Conservation (phyloP, 2,797 vertebrate genomes). For the Anomalospiza imberbis region DNA sequence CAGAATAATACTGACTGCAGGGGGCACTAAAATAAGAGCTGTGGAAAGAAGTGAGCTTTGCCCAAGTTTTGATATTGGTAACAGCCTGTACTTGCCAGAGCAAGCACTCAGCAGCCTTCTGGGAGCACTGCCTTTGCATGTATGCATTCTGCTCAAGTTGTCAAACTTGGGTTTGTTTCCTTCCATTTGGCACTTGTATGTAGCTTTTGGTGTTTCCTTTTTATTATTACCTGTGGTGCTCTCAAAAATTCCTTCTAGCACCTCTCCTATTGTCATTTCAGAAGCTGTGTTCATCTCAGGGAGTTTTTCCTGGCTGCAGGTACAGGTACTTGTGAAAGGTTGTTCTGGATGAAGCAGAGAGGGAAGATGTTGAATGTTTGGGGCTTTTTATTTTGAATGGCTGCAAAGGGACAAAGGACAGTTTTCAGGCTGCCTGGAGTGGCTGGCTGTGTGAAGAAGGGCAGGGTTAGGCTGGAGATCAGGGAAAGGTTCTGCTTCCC, state of each 20-base stretch:
- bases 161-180: background rate
- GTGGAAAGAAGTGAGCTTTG: background rate
- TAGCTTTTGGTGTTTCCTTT: background rate
- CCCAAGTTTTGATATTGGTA: background rate
- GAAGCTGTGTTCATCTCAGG: background rate
- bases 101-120: background rate
- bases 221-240: background rate
- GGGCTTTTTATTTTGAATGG: background rate
- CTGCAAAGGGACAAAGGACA: background rate
- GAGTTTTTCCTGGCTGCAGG: background rate
- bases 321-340: background rate
- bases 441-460: background rate
- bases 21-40: background rate
- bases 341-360: background rate
- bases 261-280: background rate
- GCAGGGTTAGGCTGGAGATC: fast-evolving
- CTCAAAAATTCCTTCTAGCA: background rate
- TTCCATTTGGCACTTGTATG: background rate
- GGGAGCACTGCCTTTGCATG: background rate
- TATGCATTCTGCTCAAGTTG: background rate
- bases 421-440: background rate
- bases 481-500: background rate
- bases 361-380: background rate
- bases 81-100: background rate
- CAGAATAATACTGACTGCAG: background rate